Evolutionary conservation across 1,140 invertebrate genomes (phyloP), one percentile per base, ranked within the genome.

Genomic region (Metaphire vulgaris): DNA sequence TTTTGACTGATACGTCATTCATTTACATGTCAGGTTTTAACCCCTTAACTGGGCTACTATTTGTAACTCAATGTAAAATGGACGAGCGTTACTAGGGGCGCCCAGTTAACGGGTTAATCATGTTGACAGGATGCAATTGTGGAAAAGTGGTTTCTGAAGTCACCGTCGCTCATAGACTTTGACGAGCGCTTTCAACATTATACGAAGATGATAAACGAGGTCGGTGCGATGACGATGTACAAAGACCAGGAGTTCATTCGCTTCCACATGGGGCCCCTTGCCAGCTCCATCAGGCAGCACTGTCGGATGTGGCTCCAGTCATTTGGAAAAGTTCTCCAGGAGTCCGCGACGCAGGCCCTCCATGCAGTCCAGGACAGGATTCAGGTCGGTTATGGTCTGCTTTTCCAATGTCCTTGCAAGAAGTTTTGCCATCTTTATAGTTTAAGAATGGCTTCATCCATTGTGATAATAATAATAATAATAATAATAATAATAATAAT

Each of bases 121-220:
- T n/a, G n/a, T n/a, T n/a, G n/a, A 29, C 79, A 86, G 84, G 80
- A 81, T 81, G 80, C 81, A 6, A 81, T 82, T 64, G 83, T 83
- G 78, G 89, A 92, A 79, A 91, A 91, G 83, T 96, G 94, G 86
- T 88, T 91, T 1, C 85, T 87, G 33, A 90, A 90, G 72, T 88
- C 90, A 81, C 90, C 91, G 1, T 90, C 90, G 16, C 89, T 95
- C 1, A 87, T 90, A 29, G 89, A 90, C 77, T 94, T 92, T 86
- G 92, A 95, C 81, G 91, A 94, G 76, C 92, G 92, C 85, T 91
- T 96, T 80, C 90, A 90, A 81, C 93, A 92, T 85, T 95, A 93
- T 83, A 89, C 90, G 80, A 89, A 90, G 74, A 90, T 93, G 12
- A 89, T 92, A n/a, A 86, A 89, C 1, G 91, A 92, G 78, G 83